These are phyloP conservation scores for Mastigias papua DNA, from an alignment of 30 jellyfish, hydroid and myxozoan species.

Conservation along the genomic window DNA sequence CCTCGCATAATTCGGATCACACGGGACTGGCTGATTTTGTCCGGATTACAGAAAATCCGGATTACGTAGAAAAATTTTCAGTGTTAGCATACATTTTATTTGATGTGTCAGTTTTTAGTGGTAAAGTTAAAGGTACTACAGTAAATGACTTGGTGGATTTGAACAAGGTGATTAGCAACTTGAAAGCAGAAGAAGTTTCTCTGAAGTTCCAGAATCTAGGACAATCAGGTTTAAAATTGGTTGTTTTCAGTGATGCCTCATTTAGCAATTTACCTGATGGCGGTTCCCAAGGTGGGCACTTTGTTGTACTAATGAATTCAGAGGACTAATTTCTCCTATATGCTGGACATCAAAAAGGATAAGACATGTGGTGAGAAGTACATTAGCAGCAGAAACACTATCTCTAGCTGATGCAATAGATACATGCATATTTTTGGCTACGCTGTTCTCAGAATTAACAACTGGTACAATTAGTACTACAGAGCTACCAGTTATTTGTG, in stretches of 20 bases:
- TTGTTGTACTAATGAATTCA: neutral
- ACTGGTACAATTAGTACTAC: too few species aligned
- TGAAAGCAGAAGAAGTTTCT: neutral
- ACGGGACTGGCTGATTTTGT: too few species aligned
- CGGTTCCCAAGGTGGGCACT: neutral
- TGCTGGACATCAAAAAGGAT: neutral
- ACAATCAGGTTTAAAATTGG: neutral
- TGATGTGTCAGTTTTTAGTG: neutral
- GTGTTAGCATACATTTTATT: constrained; percentile 6
- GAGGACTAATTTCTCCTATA: neutral
- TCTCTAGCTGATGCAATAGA: neutral
- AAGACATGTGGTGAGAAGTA: neutral
- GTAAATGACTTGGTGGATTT: neutral
- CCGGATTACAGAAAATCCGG: too few species aligned
- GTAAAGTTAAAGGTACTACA: neutral
- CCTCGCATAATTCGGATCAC: too few species aligned
- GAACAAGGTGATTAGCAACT: neutral
- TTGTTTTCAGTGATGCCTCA: constrained; percentile 5
- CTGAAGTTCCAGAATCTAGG: neutral
- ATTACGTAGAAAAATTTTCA: too few species aligned
- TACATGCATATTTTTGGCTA: neutral
- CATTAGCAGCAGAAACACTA: neutral
- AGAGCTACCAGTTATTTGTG: neutral
- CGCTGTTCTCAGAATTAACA: neutral
- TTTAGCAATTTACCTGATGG: constrained; percentile 8